These are phyloP conservation scores for Hydra vulgaris DNA, from an alignment of 30 jellyfish, hydroid and myxozoan species.

Conservation along the genomic window DNA sequence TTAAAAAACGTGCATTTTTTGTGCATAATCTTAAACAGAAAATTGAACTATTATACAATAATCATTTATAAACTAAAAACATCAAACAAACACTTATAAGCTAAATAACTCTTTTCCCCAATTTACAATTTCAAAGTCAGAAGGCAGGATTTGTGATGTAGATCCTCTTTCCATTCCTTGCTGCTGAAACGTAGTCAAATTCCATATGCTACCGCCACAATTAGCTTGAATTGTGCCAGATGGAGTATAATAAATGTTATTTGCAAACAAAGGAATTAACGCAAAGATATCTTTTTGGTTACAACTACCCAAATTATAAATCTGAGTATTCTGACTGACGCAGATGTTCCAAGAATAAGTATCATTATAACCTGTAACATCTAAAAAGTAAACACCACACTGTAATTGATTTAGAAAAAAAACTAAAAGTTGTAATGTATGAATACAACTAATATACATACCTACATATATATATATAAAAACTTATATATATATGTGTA, in stretches of 20 bases:
- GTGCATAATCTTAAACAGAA: no score
- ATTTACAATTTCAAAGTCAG: conserved; percentile 33
- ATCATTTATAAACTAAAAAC: no score
- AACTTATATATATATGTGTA: no score
- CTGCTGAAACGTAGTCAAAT: conserved; percentile 54
- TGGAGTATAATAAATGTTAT: conserved; percentile 65
- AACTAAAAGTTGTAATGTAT: no score
- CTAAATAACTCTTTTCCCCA: conserved; percentile 74
- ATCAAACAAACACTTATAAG: conserved; percentile 23
- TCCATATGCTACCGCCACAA: conserved; percentile 76
- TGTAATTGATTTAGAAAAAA: no score
- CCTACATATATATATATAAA: no score
- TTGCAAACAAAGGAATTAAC: conserved; percentile 54
- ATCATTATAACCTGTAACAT: conserved; percentile 80
- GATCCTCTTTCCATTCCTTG: conserved; percentile 63
- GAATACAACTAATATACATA: no score
- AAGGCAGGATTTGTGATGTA: conserved; percentile 24
- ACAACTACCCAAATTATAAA: conserved; percentile 72
- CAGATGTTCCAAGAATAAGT: conserved; percentile 54
- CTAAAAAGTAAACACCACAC: conserved; percentile 25
- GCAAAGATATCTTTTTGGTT: conserved; percentile 36
- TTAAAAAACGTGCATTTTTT: no score
- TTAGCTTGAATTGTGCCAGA: conserved; percentile 39
- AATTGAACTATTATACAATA: no score
- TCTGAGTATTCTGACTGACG: conserved; percentile 31